These are phyloP conservation scores for Trachemys scripta DNA, from an alignment of 2,113 vertebrate species.

Conservation along the genomic window DNA sequence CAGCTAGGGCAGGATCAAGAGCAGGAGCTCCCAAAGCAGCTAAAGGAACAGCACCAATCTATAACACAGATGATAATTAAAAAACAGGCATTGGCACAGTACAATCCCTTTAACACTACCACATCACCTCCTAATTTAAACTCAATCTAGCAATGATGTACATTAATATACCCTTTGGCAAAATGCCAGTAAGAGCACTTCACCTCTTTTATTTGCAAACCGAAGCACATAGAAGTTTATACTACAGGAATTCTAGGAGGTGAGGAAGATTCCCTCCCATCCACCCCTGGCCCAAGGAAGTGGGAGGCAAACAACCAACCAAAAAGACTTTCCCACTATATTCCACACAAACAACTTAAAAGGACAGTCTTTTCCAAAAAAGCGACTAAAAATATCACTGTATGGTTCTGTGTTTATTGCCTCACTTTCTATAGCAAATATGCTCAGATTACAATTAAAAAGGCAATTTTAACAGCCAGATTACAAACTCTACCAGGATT, in stretches of 20 bases:
- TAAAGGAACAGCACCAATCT: conserved; percentile 95
- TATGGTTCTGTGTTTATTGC: neutral
- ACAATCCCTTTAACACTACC: neutral
- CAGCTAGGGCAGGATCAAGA: conserved; percentile 94
- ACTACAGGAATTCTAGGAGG: neutral
- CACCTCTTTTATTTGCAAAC: neutral
- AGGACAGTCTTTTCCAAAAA: rapidly evolving
- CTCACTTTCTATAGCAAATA: neutral
- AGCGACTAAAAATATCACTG: rapidly evolving
- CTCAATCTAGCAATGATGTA: neutral
- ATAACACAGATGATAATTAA: conserved; percentile 3
- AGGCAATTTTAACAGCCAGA: neutral
- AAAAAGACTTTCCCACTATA: neutral
- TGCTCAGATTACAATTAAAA: neutral
- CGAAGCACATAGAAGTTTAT: neutral
- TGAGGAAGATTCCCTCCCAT: too few species aligned
- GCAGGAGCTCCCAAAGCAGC: conserved; percentile 92
- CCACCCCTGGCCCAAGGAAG: too few species aligned
- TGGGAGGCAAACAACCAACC: too few species aligned
- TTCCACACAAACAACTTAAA: neutral
- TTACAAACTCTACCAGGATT: neutral
- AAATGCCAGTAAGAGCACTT: neutral
- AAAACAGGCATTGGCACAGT: neutral
- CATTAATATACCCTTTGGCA: neutral
- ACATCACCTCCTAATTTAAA: neutral